Evolutionary conservation across 23 tunicate species (phyloP), one percentile per base, ranked within the genome.

Genomic region (Diplosoma virens): DNA sequence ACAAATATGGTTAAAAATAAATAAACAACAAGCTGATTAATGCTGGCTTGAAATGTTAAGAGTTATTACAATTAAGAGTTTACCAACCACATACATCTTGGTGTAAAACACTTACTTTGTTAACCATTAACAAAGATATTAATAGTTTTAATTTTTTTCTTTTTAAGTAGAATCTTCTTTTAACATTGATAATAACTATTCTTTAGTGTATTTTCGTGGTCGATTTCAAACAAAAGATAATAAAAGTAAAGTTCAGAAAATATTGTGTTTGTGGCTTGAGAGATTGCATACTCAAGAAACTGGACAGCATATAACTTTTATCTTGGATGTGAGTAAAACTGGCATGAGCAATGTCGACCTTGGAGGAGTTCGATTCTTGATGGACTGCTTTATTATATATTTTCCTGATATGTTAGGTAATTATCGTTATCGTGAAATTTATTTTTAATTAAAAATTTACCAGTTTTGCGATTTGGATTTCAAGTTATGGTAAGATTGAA

Each of bases 361-460:
- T 6, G 87, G 88, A 0, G 73, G 80, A 21, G 85, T 92, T 69
- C 54, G 69, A 25, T 92, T 85, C 53, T 61, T 92, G 47, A 56
- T 85, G 33, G 87, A 85, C 1, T 92, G 93, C 31, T 82, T 92
- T 70, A 77, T 79, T 7, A 58, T 80, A 1, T 80, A 92, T 37
- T 92, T 92, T 76, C 97, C 97, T 18, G 87, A 81, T 52, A 74
- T 92, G 67, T 66, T 92, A n/a, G 88, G 97, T 92, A 58, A 65
- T 79, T 32, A 32, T 56, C 20, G 21, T 56, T 56, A 11, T 41
- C 14, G 14, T 41, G 50, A 58, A 6, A 58, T n/a, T 25, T 33
- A 25, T 64, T 27, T 31, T 21, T 2, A 17, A 4, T 3, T 3
- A 32, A 1, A 2, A 30, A 1, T 31, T 66, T 0, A 32, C 1